These are phyloP conservation scores for Clarias platycephalus DNA, from an alignment of 2,797 vertebrate species.

Conservation along the genomic window DNA sequence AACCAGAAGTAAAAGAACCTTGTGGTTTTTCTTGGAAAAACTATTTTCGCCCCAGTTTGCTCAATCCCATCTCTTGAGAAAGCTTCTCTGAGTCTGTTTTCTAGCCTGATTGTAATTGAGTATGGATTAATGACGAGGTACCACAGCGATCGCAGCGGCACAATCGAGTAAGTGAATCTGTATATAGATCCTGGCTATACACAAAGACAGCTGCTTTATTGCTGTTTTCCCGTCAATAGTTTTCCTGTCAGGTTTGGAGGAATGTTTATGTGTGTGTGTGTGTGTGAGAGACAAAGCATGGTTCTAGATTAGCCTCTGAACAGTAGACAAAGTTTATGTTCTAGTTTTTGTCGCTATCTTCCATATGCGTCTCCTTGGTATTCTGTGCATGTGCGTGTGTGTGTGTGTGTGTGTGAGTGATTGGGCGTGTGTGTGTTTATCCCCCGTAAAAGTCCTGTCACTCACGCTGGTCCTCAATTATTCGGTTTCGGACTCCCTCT, in stretches of 20 bases:
- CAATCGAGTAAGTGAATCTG: conserved; percentile 12
- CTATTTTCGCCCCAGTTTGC: background rate
- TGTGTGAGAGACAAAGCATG: background rate
- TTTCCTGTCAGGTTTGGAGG: background rate
- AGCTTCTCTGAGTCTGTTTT: conserved; percentile 39
- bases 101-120: conserved; percentile 43
- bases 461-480: background rate
- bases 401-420: background rate
- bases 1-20: background rate
- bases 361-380: background rate
- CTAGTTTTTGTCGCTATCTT: background rate
- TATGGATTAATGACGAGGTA: conserved; percentile 32
- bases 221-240: background rate
- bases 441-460: background rate
- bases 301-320: background rate
- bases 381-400: background rate
- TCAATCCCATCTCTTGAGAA: background rate
- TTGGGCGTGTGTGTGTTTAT: background rate
- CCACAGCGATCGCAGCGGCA: conserved; percentile 22
- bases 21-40: background rate
- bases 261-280: conserved; percentile 10
- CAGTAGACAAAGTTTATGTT: conserved; percentile 1
- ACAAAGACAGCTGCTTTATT: conserved; percentile 14
- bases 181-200: background rate
- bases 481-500: background rate